A percentile compares a stretch with the other conserved stretches of the same genome.
Conservation (phyloP, 2,113 vertebrate species). For the Pterocles burchelli region DNA sequence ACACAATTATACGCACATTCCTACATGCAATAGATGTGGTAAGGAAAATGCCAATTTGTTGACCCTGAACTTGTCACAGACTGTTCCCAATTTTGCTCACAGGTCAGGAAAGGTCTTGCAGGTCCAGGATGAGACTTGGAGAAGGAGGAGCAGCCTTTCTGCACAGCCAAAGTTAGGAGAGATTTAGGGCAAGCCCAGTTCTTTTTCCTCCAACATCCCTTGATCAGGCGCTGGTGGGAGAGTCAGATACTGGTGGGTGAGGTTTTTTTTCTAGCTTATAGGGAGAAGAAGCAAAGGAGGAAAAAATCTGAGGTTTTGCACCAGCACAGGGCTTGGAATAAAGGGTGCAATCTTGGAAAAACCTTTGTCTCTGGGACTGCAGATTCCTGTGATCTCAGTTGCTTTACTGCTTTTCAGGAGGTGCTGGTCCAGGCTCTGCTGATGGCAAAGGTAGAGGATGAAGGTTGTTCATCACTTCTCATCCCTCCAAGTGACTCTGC, state of each 20-base stretch:
- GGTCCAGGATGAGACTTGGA: background rate
- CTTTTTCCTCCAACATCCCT: background rate
- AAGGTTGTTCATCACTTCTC: background rate
- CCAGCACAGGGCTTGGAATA: fast-evolving
- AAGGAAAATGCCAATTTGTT: background rate
- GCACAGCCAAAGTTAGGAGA: background rate
- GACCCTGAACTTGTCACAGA: background rate
- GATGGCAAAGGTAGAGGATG: background rate
- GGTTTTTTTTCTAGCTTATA: background rate
- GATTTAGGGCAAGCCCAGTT: background rate
- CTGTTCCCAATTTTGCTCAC: background rate
- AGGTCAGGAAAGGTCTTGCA: background rate
- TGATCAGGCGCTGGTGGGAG: background rate
- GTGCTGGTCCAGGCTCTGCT: background rate
- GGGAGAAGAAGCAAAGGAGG: background rate
- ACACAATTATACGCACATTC: background rate
- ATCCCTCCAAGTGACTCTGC: background rate
- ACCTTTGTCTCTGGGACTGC: background rate
- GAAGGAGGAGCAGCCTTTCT: background rate
- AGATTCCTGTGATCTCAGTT: background rate
- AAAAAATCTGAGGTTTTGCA: background rate
- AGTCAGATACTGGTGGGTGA: background rate
- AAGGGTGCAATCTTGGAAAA: background rate
- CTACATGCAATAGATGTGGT: background rate
- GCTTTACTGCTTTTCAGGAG: background rate